phyloP scores from a whole-genome alignment of 1,140 invertebrate genomes.

The Mya arenaria region DNA sequence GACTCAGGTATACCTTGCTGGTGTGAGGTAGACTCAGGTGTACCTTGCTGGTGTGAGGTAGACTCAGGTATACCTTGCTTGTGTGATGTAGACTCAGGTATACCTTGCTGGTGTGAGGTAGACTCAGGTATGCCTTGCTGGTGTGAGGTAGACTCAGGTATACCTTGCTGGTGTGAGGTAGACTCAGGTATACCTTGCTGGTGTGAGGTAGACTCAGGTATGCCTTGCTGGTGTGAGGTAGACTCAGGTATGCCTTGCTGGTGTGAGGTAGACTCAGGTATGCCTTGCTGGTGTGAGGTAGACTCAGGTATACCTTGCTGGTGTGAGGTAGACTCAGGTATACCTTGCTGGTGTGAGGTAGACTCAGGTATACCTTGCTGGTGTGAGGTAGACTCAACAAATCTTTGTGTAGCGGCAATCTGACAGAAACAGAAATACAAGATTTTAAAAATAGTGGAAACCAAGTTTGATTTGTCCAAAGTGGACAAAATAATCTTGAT shows the following conservation, averaged over 20 bases:
- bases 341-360: not conserved
- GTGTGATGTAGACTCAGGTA: too few relatives aligned
- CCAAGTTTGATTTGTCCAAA: slow-evolving; percentile 1
- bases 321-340: too few relatives aligned
- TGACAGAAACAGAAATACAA: slow-evolving; percentile 26
- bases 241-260: not conserved
- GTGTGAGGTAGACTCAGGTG: too few relatives aligned
- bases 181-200: slow-evolving; percentile 1
- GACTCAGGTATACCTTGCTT: slow-evolving; percentile 1
- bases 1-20: slow-evolving; percentile 1
- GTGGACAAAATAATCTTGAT: slow-evolving; percentile 20
- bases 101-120: not conserved
- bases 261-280: too few relatives aligned
- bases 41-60: not conserved
- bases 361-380: not conserved
- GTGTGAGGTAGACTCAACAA: slow-evolving; percentile 8
- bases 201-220: too few relatives aligned
- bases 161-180: not conserved
- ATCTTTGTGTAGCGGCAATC: slow-evolving; percentile 16
- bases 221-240: not conserved
- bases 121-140: not conserved
- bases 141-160: too few relatives aligned
- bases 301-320: slow-evolving; percentile 1
- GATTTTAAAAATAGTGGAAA: slow-evolving; percentile 4
- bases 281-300: not conserved